Percentiles rank a stretch among this genome's conserved stretches.
Conservation (phyloP, 2,113 vertebrate genomes). For the Caranx melampygus region DNA sequence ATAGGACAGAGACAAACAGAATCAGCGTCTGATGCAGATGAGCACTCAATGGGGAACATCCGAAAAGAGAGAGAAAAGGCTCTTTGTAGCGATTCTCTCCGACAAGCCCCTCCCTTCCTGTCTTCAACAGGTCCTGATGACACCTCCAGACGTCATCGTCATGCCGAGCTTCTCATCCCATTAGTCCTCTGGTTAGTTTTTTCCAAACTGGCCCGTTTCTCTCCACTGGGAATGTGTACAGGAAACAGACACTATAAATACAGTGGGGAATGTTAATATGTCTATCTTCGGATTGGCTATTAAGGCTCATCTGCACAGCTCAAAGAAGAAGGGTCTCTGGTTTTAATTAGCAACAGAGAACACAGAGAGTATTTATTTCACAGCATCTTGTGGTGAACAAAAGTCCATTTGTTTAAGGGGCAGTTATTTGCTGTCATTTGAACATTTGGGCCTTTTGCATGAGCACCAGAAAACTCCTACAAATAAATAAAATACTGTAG, state of each 20-base stretch:
- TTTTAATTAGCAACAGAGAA: conserved; percentile 49
- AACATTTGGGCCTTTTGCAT: not conserved
- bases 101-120: conserved; percentile 19
- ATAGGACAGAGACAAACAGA: conserved; percentile 42
- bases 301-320: conserved; percentile 45
- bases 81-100: conserved; percentile 54
- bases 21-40: conserved; percentile 30
- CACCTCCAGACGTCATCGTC: conserved; percentile 64
- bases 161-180: conserved; percentile 37
- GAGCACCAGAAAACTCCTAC: not conserved
- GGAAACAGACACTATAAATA: conserved; percentile 68
- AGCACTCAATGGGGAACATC: conserved; percentile 47
- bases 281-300: conserved; percentile 45
- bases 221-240: conserved; percentile 54
- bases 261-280: conserved; percentile 54
- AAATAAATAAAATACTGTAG: conserved; percentile 9
- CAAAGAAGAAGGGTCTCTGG: conserved; percentile 20
- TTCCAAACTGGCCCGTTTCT: conserved; percentile 24
- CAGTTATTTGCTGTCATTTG: conserved; percentile 8
- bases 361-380: conserved; percentile 30
- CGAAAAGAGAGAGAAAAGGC: conserved; percentile 57
- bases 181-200: conserved; percentile 22
- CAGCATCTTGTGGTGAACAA: conserved; percentile 18
- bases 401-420: conserved; percentile 24
- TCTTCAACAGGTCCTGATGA: conserved; percentile 50